Percentiles rank a stretch among this genome's conserved stretches.
These are phyloP conservation scores for Pithecia hirsuta DNA, from an alignment of 2,797 vertebrate species.

Conservation along the genomic window DNA sequence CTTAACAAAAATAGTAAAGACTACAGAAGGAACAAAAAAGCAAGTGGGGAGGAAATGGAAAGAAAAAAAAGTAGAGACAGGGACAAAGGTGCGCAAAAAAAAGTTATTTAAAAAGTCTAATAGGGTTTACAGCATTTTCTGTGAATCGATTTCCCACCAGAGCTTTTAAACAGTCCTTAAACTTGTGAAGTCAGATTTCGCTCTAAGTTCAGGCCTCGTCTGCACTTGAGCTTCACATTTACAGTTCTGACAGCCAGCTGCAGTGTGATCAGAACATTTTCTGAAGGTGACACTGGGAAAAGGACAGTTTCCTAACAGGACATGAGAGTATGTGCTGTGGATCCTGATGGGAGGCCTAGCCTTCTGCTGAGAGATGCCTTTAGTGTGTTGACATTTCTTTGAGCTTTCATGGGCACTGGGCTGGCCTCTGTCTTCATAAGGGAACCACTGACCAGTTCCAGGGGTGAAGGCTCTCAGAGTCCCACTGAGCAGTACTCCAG, in stretches of 20 bases:
- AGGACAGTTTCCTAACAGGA: not conserved
- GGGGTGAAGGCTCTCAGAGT: not conserved
- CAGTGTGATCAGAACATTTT: not conserved
- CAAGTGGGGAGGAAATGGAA: not conserved
- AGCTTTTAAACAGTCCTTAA: not conserved
- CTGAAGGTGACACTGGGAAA: not conserved
- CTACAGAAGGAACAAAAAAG: not conserved
- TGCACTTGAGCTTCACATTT: not conserved
- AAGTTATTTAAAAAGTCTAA: conserved; percentile 26
- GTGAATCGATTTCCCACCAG: conserved; percentile 43
- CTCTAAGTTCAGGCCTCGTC: not conserved
- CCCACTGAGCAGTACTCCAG: not conserved
- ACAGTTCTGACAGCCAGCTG: not conserved
- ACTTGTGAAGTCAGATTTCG: conserved; percentile 52
- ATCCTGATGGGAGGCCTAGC: not conserved
- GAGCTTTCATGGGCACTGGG: not conserved
- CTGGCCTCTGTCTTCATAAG: not conserved
- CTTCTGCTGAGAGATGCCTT: not conserved
- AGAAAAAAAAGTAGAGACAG: not conserved
- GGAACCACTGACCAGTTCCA: not conserved
- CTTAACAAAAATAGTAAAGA: not conserved
- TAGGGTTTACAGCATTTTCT: not conserved
- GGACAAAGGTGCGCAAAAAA: not conserved
- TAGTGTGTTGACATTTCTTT: not conserved
- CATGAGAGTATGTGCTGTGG: not conserved